Evolutionary conservation across 2,797 vertebrate species (phyloP), one percentile per base, ranked within the genome.

Genomic region (Agapornis canus): DNA sequence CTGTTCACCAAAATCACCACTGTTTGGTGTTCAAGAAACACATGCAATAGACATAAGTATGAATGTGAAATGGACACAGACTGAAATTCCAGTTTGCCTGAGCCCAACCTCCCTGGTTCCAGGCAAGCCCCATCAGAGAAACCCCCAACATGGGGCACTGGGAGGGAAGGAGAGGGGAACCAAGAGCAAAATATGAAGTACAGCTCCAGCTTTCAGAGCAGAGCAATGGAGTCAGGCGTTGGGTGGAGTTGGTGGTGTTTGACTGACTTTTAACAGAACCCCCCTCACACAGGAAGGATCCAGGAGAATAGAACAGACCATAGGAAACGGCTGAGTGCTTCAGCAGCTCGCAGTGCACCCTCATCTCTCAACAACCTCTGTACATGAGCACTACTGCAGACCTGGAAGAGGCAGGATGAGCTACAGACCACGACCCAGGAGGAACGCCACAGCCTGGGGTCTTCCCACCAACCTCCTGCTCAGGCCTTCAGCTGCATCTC

Each of bases 191-290:
- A 2, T 1, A 10, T 27, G 29, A 29, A 35, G 19, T 13, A 54
- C 12, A 54, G 32, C 45, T 70, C 7, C 61, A 63, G 45, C 3
- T n/a, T 14, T 14, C 49, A 32, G 26, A 47, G 10, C 31, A 80
- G 70, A 25, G 20, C 8, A 35, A 21, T 11, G 2, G 9, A 13
- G 27, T 2, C n/a, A 4, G 2, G 43, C 29, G 1, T 0, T 5
- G 32, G 40, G 9, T 7, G 51, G 20, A 39, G 52, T 6, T 1
- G 27, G 43, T 1, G 27, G 27, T 5, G n/a, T 2, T 54, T 17
- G 21, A 17, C 14, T 2, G 17, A 12, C 20, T 25, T 20, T 56
- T 16, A 20, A 6, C 56, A 51, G 27, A 21, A 43, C 15, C 4
- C 14, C 32, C 40, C 19, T 35, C 29, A 21, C 48, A 20, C 13